Base-by-base conservation (phyloP, 2,113 vertebrate genomes). In the Pteruthius melanotis region DNA sequence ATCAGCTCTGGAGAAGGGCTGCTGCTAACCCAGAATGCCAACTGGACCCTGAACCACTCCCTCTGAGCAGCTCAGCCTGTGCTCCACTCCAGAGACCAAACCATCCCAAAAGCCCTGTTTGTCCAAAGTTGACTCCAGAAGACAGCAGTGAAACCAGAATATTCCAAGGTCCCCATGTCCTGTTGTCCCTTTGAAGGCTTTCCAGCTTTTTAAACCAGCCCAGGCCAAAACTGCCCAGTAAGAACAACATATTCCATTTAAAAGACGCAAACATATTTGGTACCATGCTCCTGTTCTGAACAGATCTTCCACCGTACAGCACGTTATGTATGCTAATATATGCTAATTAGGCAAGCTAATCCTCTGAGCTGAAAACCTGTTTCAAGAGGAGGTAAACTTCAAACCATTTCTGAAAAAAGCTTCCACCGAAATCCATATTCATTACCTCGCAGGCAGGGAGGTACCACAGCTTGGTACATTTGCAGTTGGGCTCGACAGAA, bases 341-440 rank as follows among this genome's bases (percentile, higher is more conserved):
- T 89, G 85, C 88, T 63, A 92, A 94, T 77, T 90, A 61, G 83
- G 64, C 21, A 53, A 72, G 50, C 88, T 91, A 77, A 84, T 63
- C 83, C 78, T 88, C 45, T 26, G 81, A 87, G 81, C 77, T 91
- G 78, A 80, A 91, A 89, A 89, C 84, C 78, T 94, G 82, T 68
- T 96, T 89, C 66, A 57, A 70, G 79, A 94, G 76, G 61, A 95
- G 87, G 90, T 65, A 85, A 93, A 88, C 84, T 96, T 85, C 93
- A 93, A 65, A 95, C 65, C 33, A 85, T 35, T 60, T 39, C 39
- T 78, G 69, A 78, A 52, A 93, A 80, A 89, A 50, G 53, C 79
- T 76, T 64, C 30, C 11, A 31, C 9, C 28, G 22, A n/a, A 63
- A 96, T 89, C 70, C 60, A 75, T 92, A 90, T 91, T 88, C 75